These are phyloP conservation scores for Gracilinanus agilis DNA, from an alignment of 2,113 vertebrate genomes.

Conservation along the genomic window DNA sequence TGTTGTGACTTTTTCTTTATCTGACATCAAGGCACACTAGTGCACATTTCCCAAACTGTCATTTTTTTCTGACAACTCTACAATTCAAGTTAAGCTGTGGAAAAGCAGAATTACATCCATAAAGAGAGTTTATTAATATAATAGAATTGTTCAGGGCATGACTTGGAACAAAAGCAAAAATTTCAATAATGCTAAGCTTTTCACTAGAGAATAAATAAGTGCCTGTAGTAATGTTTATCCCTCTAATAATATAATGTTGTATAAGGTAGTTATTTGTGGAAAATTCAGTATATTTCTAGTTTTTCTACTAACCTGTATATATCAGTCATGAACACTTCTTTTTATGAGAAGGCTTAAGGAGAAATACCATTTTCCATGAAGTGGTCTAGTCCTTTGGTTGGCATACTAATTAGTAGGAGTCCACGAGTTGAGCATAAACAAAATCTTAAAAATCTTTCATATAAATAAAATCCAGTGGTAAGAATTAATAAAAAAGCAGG, in stretches of 20 bases:
- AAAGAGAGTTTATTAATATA: constrained; percentile 53
- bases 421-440: constrained; percentile 2
- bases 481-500: background rate
- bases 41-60: background rate
- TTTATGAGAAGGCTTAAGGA: constrained; percentile 33
- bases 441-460: constrained; percentile 43
- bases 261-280: constrained; percentile 43
- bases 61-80: constrained; percentile 35
- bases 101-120: constrained; percentile 25
- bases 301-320: constrained; percentile 47
- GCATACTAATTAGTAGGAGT: constrained; percentile 49
- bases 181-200: constrained; percentile 51
- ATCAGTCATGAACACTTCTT: constrained; percentile 38
- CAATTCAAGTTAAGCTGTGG: constrained; percentile 25
- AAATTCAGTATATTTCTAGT: constrained; percentile 29
- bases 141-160: constrained; percentile 50
- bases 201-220: constrained; percentile 63
- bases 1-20: constrained; percentile 5
- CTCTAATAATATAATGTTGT: constrained; percentile 5
- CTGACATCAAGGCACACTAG: background rate
- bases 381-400: background rate
- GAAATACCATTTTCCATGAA: constrained; percentile 51
- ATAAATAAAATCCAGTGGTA: background rate
- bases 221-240: constrained; percentile 55
- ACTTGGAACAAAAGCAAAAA: constrained; percentile 57